A percentile compares a stretch with the other conserved stretches of the same genome.
Evolutionary conservation across 2,888 invertebrate genomes (phyloP).

Genomic region (Ethmia dodecea): DNA sequence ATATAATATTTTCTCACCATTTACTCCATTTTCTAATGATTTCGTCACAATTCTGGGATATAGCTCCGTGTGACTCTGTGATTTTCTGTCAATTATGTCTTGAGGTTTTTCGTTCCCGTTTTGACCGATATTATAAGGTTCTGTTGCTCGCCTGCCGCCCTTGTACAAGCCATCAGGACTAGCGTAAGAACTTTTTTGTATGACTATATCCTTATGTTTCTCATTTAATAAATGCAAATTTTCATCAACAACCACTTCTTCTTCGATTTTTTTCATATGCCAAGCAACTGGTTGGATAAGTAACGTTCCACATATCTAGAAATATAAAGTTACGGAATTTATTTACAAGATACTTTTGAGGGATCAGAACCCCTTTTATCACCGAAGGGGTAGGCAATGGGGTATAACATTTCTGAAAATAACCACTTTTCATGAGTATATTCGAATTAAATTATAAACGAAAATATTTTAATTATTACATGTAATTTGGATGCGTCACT

Average conservation of each 20-base stretch:
- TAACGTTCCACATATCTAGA: conserved; percentile 75
- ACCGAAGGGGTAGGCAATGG: background rate
- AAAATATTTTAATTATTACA: too few species aligned
- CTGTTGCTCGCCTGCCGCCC: conserved; percentile 22
- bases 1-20: too few species aligned
- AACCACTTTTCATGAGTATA: too few species aligned
- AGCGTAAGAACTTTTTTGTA: conserved; percentile 39
- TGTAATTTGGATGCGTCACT: too few species aligned
- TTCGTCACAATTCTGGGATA: conserved; percentile 24
- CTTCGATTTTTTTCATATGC: conserved; percentile 68
- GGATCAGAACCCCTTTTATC: too few species aligned
- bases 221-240: conserved; percentile 47
- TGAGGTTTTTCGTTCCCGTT: conserved; percentile 29
- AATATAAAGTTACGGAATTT: too few species aligned
- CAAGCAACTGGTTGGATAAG: conserved; percentile 78
- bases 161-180: conserved; percentile 24
- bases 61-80: conserved; percentile 40
- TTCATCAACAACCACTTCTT: conserved; percentile 54
- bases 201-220: conserved; percentile 41
- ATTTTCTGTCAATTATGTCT: conserved; percentile 26
- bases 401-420: too few species aligned
- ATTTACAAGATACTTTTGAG: conserved; percentile 15
- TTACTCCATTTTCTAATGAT: conserved; percentile 31
- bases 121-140: conserved; percentile 19
- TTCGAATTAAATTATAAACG: too few species aligned